A percentile compares a stretch with the other conserved stretches of the same genome.
phyloP scores from a whole-genome alignment of 2,797 vertebrate species.

The Catharus ustulatus region DNA sequence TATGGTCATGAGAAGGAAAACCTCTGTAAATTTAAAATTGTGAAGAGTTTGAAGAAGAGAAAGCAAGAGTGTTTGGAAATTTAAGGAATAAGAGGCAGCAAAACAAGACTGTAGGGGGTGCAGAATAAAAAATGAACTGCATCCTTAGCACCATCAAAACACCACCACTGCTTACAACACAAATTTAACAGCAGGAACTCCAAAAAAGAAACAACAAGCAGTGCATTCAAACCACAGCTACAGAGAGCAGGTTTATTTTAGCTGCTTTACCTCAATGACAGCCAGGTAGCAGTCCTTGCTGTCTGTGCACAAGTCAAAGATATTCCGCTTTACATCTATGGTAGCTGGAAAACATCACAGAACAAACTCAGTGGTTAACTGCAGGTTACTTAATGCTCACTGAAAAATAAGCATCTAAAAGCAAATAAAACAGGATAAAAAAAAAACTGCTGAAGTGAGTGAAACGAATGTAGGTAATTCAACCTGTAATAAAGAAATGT shows the following conservation, averaged over 20 bases:
- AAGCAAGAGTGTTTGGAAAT: not conserved
- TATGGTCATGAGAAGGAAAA: not conserved
- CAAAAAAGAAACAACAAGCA: not conserved
- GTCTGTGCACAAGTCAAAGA: conserved; percentile 98
- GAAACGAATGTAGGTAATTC: not conserved
- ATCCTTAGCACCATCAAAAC: not conserved
- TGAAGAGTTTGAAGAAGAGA: not conserved
- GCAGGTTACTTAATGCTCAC: not conserved
- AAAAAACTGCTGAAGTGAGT: not conserved
- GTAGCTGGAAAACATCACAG: conserved; percentile 85
- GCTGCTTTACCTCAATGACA: conserved; percentile 91
- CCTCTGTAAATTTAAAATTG: not conserved
- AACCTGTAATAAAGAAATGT: not conserved
- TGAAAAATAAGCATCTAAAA: not conserved
- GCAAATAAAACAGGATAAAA: not conserved
- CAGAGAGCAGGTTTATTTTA: not conserved
- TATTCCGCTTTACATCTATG: conserved; percentile 97
- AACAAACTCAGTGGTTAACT: not conserved
- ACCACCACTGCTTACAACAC: not conserved
- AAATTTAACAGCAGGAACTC: not conserved
- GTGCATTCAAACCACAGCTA: not conserved
- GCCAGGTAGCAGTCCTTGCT: conserved; percentile 99
- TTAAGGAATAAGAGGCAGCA: not conserved
- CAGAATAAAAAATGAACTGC: not conserved
- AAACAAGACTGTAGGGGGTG: not conserved